Evolutionary conservation across 2,113 vertebrate genomes (phyloP), one percentile per base, ranked within the genome.

Genomic region (Misgurnus anguillicaudatus): DNA sequence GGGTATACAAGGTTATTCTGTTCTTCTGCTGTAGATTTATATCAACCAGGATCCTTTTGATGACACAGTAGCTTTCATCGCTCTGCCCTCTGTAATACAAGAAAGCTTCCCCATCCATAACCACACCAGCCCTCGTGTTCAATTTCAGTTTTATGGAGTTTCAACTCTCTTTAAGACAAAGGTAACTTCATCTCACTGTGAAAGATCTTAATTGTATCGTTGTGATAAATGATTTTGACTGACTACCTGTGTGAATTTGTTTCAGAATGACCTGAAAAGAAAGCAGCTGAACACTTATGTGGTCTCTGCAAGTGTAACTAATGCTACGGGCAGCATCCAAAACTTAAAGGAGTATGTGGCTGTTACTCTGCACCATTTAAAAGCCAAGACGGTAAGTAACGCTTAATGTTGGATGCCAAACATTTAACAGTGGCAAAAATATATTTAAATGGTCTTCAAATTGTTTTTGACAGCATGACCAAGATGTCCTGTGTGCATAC

Each of bases 61-160:
- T 11, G 86, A 79, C 1, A 89, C 87, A 4, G 88, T 94, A 87
- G 95, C 93, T 6, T 95, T 94, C 0, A 93, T 97, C 79, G 93
- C 92, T 72, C 89, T 98, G 80, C 95, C 95, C 3, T 83, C 91
- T 16, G 88, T 86, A 31, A 83, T 96, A 86, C 90, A 87, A 53
- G 79, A 89, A 16, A 89, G 71, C 78, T 88, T 93, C 77, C 88
- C 91, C 8, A 85, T 83, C 19, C 16, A 10, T 16, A 51, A 31
- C n/a, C 62, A 79, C 68, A 75, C 45, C n/a, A 80, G 77, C 17
- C 82, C 91, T 0, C 91, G 93, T 64, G 87, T 98, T 71, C 94
- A 93, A 85, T 98, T 98, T 84, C 95, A 93, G 77, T 98, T 97
- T 88, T 96, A 92, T 62, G 92, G 92, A 3, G 87, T 87, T 55